phyloP scores from a whole-genome alignment of 2,797 vertebrate species.

The Paratrypauchen microcephalus region DNA sequence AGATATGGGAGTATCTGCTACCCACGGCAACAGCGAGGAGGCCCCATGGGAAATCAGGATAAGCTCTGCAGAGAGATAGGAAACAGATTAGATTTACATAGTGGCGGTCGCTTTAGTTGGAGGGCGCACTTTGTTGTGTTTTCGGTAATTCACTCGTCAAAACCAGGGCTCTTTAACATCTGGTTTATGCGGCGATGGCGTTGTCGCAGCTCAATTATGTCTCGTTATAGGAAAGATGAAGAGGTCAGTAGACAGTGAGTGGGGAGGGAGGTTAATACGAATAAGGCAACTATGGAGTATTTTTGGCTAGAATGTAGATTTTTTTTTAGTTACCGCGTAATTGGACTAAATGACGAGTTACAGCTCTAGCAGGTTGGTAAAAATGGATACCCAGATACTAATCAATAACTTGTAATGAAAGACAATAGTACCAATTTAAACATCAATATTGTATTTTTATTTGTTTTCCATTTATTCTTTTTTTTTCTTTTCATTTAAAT shows the following conservation, averaged over 20 bases:
- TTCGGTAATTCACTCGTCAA: slow-evolving; percentile 9
- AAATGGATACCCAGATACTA: too few relatives aligned
- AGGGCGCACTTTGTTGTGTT: background rate
- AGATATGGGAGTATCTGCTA: slow-evolving; percentile 1
- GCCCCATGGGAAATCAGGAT: slow-evolving; percentile 7
- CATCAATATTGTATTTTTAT: too few relatives aligned
- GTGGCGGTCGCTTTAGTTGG: background rate
- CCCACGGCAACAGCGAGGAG: background rate
- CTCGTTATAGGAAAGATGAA: background rate
- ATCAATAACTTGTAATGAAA: too few relatives aligned
- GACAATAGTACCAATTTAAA: too few relatives aligned
- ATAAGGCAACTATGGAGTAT: background rate
- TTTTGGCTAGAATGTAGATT: background rate
- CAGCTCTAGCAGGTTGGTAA: too few relatives aligned
- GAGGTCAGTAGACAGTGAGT: background rate
- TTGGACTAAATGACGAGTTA: background rate
- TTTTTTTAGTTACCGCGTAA: background rate
- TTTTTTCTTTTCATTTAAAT: too few relatives aligned
- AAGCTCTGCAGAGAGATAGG: background rate
- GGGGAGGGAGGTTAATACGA: background rate
- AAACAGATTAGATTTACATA: slow-evolving; percentile 13
- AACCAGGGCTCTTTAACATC: background rate
- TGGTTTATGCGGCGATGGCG: background rate
- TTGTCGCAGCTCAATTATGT: background rate
- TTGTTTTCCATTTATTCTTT: too few relatives aligned